These are phyloP conservation scores for Hippopotamus amphibius DNA, from an alignment of 2,113 vertebrate genomes.

Conservation along the genomic window DNA sequence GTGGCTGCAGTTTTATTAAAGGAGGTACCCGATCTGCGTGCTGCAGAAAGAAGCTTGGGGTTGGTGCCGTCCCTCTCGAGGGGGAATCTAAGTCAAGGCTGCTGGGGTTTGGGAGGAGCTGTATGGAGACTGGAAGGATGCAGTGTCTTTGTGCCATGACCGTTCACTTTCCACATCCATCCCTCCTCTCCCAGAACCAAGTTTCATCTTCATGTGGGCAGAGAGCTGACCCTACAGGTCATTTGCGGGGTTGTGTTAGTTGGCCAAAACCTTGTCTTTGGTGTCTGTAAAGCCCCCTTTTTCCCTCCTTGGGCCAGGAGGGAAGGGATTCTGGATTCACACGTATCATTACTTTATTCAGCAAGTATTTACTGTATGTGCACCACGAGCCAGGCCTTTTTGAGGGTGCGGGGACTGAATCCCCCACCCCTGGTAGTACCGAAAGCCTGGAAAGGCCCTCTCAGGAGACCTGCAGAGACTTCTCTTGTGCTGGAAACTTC, in stretches of 20 bases:
- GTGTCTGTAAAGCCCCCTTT: not conserved
- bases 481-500: not conserved
- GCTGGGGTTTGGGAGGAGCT: not conserved
- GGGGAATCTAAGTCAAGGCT: not conserved
- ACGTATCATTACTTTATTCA: not conserved
- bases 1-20: not conserved
- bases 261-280: not conserved
- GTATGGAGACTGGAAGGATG: not conserved
- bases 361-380: not conserved
- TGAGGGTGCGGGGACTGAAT: not conserved
- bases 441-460: not conserved
- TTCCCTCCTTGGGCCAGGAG: not conserved
- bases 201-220: not conserved
- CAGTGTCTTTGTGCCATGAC: not conserved
- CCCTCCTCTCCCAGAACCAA: not conserved
- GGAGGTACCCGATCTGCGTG: not conserved
- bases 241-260: not conserved
- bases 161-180: not conserved
- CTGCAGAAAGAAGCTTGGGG: not conserved
- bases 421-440: not conserved
- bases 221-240: not conserved
- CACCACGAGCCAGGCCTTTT: accelerated
- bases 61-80: accelerated
- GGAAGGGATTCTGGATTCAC: not conserved
- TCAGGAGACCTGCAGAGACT: not conserved